These are phyloP conservation scores for Ochlodes sylvanus DNA, from an alignment of 2,888 invertebrate species.

Conservation along the genomic window DNA sequence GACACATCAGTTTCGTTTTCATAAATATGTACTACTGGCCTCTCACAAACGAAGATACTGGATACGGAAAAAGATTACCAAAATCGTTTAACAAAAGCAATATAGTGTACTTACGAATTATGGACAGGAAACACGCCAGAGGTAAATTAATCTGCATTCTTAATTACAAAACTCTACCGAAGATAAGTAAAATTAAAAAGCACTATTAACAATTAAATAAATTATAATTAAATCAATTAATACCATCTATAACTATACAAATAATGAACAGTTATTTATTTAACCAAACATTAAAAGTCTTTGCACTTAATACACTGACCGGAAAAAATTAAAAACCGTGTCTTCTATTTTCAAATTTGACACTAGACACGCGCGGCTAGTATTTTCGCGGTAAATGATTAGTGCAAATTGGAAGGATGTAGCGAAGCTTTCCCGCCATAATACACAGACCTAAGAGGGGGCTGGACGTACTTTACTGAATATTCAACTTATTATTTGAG, in stretches of 20 bases:
- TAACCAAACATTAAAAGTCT: not conserved
- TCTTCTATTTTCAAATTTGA: slow-evolving; percentile 13
- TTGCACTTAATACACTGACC: slow-evolving; percentile 4
- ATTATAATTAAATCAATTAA: not conserved
- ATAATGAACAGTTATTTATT: not conserved
- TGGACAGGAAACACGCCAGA: slow-evolving; percentile 71
- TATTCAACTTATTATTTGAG: no score
- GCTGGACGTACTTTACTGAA: not conserved
- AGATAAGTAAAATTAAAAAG: slow-evolving; percentile 1
- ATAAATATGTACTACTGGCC: no score
- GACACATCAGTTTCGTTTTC: no score
- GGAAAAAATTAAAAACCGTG: slow-evolving; percentile 24
- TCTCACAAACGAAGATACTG: no score
- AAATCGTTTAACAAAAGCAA: not conserved
- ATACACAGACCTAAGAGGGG: slow-evolving; percentile 8
- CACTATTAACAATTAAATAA: not conserved
- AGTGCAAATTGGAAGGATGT: slow-evolving; percentile 28
- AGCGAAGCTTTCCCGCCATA: slow-evolving; percentile 28
- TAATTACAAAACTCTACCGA: not conserved
- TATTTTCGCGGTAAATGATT: slow-evolving; percentile 39
- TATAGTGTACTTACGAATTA: slow-evolving; percentile 67
- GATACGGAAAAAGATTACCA: not conserved
- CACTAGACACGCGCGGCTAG: slow-evolving; percentile 37
- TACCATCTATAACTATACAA: not conserved
- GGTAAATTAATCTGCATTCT: slow-evolving; percentile 67